Evolutionary conservation across 2,113 vertebrate genomes (phyloP), one percentile per base, ranked within the genome.

Genomic region (Capra hircus): DNA sequence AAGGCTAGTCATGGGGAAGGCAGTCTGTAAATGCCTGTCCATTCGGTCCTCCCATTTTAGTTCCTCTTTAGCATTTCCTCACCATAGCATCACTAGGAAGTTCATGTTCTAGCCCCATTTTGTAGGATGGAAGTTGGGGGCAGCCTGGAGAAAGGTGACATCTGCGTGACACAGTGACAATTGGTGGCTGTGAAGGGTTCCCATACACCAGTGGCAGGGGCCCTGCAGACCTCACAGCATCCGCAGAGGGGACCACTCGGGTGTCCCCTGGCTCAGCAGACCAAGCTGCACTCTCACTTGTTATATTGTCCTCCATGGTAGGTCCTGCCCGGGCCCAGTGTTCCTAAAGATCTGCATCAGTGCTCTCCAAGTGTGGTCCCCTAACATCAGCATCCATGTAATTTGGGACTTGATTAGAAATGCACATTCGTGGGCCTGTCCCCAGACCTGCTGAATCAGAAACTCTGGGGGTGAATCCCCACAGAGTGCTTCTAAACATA

Each of bases 161-260:
- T 45, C n/a, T 57, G 43, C 19, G 30, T 64, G 53, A 86, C 60
- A 15, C 33, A 27, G 90, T n/a, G 53, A 85, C n/a, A 28, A 10
- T 30, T n/a, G 25, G 19, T n/a, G 28, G 7, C 89, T 28, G 1
- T 30, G 62, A 30, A 15, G 4, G 16, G 30, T 36, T 40, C 40
- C 64, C 45, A 1, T 23, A 13, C 6, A 3, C 48, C 43, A 59
- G 74, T 19, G 23, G 1, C 50, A 43, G 57, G 55, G 25, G 15
- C 40, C 53, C 55, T 59, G 27, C 6, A 62, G 30, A 80, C 27
- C 14, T 71, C 60, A 21, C n/a, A 52, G 71, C 62, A 50, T 45
- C 45, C 15, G 10, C 30, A 53, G 40, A n/a, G 77, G 48, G 40
- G 59, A 3, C 36, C 33, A 4, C 36, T 33, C 1, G 0, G 4